A percentile compares a stretch with the other conserved stretches of the same genome.
Conservation (phyloP, 1,140 invertebrate species). For the Pseudachorutes palmiensis region DNA sequence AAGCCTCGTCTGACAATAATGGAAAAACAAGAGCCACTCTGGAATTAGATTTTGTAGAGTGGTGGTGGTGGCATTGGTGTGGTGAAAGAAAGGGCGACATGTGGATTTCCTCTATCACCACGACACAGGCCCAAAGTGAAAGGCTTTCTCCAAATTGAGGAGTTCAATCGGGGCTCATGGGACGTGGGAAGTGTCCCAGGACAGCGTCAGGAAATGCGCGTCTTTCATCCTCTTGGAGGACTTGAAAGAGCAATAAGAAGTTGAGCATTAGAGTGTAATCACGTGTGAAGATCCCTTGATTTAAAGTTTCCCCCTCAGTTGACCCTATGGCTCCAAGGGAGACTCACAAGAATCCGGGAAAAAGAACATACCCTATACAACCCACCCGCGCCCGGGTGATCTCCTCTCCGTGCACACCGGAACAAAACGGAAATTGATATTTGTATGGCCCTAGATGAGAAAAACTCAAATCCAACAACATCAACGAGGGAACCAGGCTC, state of each 20-base stretch:
- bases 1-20: too few species aligned
- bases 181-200: background rate
- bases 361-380: too few species aligned
- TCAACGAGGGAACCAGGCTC: background rate
- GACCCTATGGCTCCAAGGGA: background rate
- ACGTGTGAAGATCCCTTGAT: background rate
- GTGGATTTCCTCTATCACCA: too few species aligned
- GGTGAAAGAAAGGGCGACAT: too few species aligned
- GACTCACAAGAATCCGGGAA: too few species aligned
- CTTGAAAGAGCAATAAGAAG: background rate
- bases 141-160: too few species aligned
- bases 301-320: background rate
- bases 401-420: background rate
- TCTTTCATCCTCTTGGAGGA: background rate
- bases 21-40: too few species aligned
- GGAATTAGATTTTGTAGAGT: too few species aligned
- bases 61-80: too few species aligned
- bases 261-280: background rate
- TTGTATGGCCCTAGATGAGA: background rate
- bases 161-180: background rate
- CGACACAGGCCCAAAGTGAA: too few species aligned
- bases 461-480: background rate
- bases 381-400: background rate
- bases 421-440: background rate
- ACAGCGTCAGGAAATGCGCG: background rate